Evolutionary conservation across 2,888 invertebrate genomes (phyloP).

Genomic region (Drosophila demipolita): DNA sequence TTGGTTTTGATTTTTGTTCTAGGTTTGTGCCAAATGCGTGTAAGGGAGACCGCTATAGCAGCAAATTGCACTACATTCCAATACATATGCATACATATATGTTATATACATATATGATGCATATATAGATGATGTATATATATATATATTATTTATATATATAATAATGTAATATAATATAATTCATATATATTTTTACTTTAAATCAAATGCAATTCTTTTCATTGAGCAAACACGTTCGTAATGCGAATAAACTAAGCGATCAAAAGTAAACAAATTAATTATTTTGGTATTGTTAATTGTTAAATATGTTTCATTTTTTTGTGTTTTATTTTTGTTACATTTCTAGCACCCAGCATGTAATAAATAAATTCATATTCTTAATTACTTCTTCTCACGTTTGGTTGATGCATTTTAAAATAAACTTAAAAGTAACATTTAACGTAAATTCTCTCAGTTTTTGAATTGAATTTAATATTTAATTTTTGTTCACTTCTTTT

Average conservation of each 20-base stretch:
- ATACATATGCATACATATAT: slow-evolving; percentile 25
- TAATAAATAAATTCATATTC: slow-evolving; percentile 73
- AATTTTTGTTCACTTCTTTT: slow-evolving; percentile 6
- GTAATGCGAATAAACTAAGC: slow-evolving; percentile 38
- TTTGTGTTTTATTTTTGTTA: slow-evolving; percentile 47
- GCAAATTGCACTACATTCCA: slow-evolving; percentile 71
- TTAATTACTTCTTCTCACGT: slow-evolving; percentile 31
- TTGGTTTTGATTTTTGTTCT: slow-evolving; percentile 36
- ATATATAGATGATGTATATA: slow-evolving; percentile 17
- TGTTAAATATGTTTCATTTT: slow-evolving; percentile 24
- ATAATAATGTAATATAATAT: slow-evolving; percentile 40
- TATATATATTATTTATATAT: slow-evolving; percentile 28
- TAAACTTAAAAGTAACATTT: slow-evolving; percentile 20
- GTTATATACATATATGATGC: slow-evolving; percentile 10
- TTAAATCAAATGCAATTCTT: slow-evolving; percentile 64
- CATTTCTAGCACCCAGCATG: slow-evolving; percentile 76
- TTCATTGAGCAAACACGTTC: slow-evolving; percentile 59
- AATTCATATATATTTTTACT: slow-evolving; percentile 52
- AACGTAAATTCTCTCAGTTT: neutral
- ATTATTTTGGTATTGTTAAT: slow-evolving; percentile 34
- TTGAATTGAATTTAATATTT: neutral
- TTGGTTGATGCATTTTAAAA: slow-evolving; percentile 43
- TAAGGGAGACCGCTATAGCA: slow-evolving; percentile 62
- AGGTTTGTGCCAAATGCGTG: slow-evolving; percentile 34
- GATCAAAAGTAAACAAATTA: slow-evolving; percentile 18